Base-by-base conservation (phyloP, 2,797 vertebrate species). In the Glyptemys insculpta region DNA sequence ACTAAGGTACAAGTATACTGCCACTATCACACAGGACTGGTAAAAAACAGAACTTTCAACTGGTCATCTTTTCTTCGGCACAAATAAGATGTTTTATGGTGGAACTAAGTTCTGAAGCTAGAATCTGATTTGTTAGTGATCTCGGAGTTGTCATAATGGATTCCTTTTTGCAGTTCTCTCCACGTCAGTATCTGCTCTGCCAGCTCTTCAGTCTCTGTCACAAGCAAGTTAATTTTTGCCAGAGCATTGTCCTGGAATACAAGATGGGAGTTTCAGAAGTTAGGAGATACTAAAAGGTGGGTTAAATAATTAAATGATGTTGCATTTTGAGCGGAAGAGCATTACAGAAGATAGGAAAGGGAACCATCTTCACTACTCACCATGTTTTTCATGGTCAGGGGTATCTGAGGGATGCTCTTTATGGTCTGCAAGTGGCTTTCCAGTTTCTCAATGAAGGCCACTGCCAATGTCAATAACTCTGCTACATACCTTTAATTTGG, bases 381-480 rank as follows among this genome's bases (percentile, higher is more conserved):
- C 97, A 98, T 97, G 83, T 98, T 93, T 90, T 90, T 97, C 74
- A 98, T 56, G 34, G 92, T 81, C 37, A 72, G 49, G 0, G 98
- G 95, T 95, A 98, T 89, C 84, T 96, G 91, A 94, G 98, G 98
- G 57, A 97, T 93, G 79, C 52, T 97, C 96, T 93, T 98, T 81
- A 98, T 3, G n/a, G 96, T 85, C 92, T 98, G 96, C 92, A 98
- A 94, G 97, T 98, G 96, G 50, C 79, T 89, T 98, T 98, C 98
- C 82, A 99, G 88, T 81, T 96, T 98, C 92, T 97, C 98, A 94
- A 98, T 98, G 87, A 98, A 98, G 96, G 85, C 94, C 85, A 98
- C 93, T 92, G 98, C 98, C 80, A 98, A 87, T 2, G 96, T n/a
- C 88, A 98, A 81, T 78, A 98, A 96, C 83, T 98, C 91, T 87